Conservation (phyloP, 2,113 vertebrate species). For the Salvelinus alpinus region DNA sequence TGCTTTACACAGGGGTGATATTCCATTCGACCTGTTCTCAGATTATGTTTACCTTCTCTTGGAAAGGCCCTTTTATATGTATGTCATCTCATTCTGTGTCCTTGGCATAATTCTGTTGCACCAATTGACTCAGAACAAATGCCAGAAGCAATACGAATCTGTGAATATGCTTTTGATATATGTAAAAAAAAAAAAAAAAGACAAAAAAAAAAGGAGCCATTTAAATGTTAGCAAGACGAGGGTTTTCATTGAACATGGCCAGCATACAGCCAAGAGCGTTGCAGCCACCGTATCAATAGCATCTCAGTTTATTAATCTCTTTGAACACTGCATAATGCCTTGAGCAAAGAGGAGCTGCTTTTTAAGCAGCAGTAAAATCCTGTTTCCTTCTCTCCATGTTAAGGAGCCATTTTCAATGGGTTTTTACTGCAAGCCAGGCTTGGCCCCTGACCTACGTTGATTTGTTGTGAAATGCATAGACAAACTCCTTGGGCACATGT, state of each 20-base stretch:
- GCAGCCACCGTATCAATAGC: slow-evolving; percentile 61
- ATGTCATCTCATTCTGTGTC: neutral
- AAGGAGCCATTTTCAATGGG: slow-evolving; percentile 51
- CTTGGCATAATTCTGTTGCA: slow-evolving; percentile 3
- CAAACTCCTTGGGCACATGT: slow-evolving; percentile 67
- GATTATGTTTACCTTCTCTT: slow-evolving; percentile 16
- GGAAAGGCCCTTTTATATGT: neutral
- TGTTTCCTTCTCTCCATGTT: slow-evolving; percentile 53
- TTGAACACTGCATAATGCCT: slow-evolving; percentile 65
- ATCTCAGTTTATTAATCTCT: slow-evolving; percentile 75
- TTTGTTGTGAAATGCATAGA: slow-evolving; percentile 62
- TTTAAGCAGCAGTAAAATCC: slow-evolving; percentile 72
- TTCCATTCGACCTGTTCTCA: neutral
- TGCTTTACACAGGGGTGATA: neutral
- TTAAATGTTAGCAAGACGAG: slow-evolving; percentile 21
- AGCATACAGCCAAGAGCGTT: slow-evolving; percentile 44
- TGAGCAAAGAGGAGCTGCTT: slow-evolving; percentile 65
- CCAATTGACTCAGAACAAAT: slow-evolving; percentile 15
- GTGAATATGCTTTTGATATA: neutral
- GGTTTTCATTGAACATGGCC: slow-evolving; percentile 41
- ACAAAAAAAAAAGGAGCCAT: slow-evolving; percentile 5
- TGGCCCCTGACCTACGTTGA: slow-evolving; percentile 69
- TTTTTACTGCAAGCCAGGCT: slow-evolving; percentile 71
- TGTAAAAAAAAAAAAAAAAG: neutral
- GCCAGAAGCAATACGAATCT: slow-evolving; percentile 22